phyloP scores from a whole-genome alignment of 2,113 vertebrate species.

The Neogale vison region DNA sequence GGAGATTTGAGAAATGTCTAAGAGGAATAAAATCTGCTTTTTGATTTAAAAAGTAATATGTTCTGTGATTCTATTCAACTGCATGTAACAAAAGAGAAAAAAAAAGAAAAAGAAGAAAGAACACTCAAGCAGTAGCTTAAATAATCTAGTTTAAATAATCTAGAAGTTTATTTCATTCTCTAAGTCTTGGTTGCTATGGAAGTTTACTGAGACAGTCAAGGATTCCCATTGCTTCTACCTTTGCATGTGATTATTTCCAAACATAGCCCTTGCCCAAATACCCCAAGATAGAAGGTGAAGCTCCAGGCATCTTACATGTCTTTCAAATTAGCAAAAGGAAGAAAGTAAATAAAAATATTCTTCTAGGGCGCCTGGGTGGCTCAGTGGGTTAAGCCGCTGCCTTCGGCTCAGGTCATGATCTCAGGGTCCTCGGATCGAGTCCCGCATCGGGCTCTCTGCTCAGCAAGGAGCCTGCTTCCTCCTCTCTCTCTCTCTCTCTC shows the following conservation, averaged over 20 bases:
- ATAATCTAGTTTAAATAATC: neutral
- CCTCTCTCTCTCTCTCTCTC: too few relatives aligned
- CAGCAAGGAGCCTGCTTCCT: too few relatives aligned
- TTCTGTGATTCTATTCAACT: neutral
- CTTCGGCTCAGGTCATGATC: too few relatives aligned
- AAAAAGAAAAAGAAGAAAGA: neutral
- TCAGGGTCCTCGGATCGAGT: too few relatives aligned
- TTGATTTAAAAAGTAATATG: conserved; percentile 1
- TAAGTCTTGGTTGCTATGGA: neutral
- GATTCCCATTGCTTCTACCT: neutral
- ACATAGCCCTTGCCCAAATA: neutral
- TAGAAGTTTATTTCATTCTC: neutral
- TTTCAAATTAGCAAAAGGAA: neutral
- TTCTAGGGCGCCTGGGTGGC: too few relatives aligned
- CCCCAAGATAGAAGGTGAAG: neutral
- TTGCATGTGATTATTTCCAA: neutral
- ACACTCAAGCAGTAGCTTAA: neutral
- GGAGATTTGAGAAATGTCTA: neutral
- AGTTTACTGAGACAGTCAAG: neutral
- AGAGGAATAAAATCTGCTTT: neutral
- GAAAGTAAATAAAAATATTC: neutral
- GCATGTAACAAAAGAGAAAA: neutral
- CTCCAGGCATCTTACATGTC: neutral
- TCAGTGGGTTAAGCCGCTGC: too few relatives aligned
- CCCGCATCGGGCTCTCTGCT: too few relatives aligned